phyloP scores from a whole-genome alignment of 1,140 invertebrate species.

The Drosophila albomicans region DNA sequence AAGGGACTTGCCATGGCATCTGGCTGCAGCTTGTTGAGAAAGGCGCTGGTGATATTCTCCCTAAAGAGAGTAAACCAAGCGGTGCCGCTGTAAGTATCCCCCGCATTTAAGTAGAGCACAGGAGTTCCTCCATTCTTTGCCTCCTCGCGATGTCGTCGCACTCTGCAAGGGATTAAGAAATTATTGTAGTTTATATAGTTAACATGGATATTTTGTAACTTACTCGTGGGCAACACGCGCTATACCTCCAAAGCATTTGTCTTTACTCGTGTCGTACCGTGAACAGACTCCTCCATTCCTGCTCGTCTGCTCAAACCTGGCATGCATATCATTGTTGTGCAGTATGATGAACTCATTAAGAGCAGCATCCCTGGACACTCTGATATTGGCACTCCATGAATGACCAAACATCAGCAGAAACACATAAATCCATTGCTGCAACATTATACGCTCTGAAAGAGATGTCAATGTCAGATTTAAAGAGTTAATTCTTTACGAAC shows the following conservation, averaged over 20 bases:
- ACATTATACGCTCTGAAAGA: constrained; percentile 7
- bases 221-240: constrained; percentile 89
- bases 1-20: constrained; percentile 92
- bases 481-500: not conserved
- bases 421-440: not conserved
- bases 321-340: constrained; percentile 96
- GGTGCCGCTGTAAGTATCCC: constrained; percentile 95
- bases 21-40: constrained; percentile 91
- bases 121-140: constrained; percentile 86
- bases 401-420: not conserved
- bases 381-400: constrained; percentile 39
- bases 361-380: constrained; percentile 37
- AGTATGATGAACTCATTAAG: constrained; percentile 88
- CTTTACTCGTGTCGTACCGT: constrained; percentile 84
- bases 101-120: constrained; percentile 92
- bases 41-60: constrained; percentile 90
- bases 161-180: constrained; percentile 71
- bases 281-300: constrained; percentile 88
- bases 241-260: constrained; percentile 92
- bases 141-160: constrained; percentile 86
- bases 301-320: constrained; percentile 92
- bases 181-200: not conserved
- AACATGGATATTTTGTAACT: constrained; percentile 39
- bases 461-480: too few species aligned
- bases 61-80: constrained; percentile 92